Percentiles rank a stretch among this genome's conserved stretches.
Conservation (phyloP, 2,113 vertebrate genomes). For the Chroicocephalus ridibundus region DNA sequence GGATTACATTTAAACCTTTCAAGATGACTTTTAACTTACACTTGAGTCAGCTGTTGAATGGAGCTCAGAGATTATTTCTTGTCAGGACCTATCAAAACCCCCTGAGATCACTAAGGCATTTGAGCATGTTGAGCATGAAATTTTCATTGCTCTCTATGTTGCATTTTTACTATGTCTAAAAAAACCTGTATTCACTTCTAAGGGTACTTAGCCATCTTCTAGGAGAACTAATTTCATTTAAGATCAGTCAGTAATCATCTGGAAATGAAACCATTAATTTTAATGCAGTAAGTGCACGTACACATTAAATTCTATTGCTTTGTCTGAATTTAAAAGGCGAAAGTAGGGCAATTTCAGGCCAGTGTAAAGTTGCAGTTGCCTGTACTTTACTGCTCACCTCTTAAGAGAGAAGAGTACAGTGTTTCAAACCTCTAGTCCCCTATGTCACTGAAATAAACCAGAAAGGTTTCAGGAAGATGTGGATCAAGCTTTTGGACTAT, state of each 20-base stretch:
- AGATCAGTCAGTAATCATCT: conserved; percentile 23
- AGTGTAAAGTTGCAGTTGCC: neutral
- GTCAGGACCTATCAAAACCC: neutral
- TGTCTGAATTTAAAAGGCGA: neutral
- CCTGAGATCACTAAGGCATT: neutral
- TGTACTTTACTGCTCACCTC: neutral
- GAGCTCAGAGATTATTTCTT: conserved; percentile 35
- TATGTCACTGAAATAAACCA: neutral
- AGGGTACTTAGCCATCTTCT: neutral
- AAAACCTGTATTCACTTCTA: neutral
- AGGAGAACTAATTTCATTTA: conserved; percentile 19
- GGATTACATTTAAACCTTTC: conserved; percentile 38
- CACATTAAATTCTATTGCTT: conserved; percentile 53
- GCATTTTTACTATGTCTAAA: neutral
- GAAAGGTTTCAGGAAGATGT: neutral
- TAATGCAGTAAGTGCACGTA: conserved; percentile 14
- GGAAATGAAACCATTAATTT: conserved; percentile 51
- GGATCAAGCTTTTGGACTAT: neutral
- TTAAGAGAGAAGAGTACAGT: neutral
- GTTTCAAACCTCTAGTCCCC: neutral
- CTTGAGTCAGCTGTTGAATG: conserved; percentile 23
- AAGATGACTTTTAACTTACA: neutral
- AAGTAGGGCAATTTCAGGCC: neutral
- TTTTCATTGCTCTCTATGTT: neutral
- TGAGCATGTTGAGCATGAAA: neutral